Evolutionary conservation across 2,797 vertebrate genomes (phyloP).

Genomic region (Hozukius guyotensis): DNA sequence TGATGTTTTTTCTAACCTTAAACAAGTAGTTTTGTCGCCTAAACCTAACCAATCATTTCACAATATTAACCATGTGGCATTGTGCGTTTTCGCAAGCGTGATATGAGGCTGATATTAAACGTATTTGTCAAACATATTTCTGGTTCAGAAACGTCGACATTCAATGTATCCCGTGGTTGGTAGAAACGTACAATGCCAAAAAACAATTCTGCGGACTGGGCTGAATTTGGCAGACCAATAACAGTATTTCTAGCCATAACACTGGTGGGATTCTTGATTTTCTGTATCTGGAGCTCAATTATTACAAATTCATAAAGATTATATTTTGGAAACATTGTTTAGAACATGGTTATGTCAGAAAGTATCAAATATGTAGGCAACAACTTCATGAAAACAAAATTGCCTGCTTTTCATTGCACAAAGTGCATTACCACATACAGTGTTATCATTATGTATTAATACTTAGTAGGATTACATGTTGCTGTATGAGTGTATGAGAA

Average conservation of each 20-base stretch:
- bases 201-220: accelerated
- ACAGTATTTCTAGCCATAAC: neutral
- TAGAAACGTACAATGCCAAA: too few species aligned
- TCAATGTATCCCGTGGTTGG: too few species aligned
- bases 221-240: neutral
- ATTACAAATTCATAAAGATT: neutral
- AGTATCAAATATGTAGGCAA: neutral
- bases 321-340: neutral
- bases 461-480: neutral
- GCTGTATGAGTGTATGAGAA: neutral
- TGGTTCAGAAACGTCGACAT: too few species aligned
- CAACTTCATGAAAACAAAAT: neutral
- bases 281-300: neutral
- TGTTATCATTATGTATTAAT: neutral
- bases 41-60: neutral
- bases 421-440: neutral
- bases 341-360: neutral
- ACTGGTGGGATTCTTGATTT: neutral
- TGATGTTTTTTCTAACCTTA: too few species aligned
- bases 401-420: neutral
- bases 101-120: too few species aligned
- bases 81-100: too few species aligned
- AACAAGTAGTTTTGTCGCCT: neutral
- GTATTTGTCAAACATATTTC: too few species aligned
- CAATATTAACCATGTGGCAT: neutral